Evolutionary conservation across 2,888 invertebrate species (phyloP).

Genomic region (Nomada hirtipes): DNA sequence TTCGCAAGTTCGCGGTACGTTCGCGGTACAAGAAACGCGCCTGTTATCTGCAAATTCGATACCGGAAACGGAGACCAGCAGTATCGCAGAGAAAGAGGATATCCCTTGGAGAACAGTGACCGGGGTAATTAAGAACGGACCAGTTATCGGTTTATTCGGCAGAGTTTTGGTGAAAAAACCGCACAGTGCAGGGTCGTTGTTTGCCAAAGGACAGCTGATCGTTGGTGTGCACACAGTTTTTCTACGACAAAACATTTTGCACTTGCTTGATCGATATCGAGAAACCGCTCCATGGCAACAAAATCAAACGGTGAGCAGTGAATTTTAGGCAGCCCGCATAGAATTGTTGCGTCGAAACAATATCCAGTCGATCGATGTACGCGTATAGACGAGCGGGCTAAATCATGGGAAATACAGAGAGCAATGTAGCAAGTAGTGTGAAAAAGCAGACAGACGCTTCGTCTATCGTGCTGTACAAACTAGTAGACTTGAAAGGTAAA

Average conservation of each 20-base stretch:
- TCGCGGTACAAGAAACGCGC: too few species aligned
- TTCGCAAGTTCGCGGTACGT: too few species aligned
- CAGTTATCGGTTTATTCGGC: too few species aligned
- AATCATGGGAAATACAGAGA: constrained; percentile 92
- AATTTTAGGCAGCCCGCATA: not conserved
- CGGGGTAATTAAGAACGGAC: too few species aligned
- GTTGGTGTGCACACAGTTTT: too few species aligned
- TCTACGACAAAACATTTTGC: not conserved
- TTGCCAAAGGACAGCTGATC: too few species aligned
- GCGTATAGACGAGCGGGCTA: not conserved
- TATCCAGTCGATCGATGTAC: not conserved
- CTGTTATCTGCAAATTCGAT: too few species aligned
- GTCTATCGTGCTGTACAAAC: constrained; percentile 93
- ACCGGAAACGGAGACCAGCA: too few species aligned
- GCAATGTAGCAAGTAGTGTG: constrained; percentile 96
- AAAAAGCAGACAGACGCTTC: constrained; percentile 97
- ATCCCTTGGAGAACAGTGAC: too few species aligned
- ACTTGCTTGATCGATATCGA: constrained; percentile 60
- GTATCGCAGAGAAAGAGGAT: too few species aligned
- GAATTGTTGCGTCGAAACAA: not conserved
- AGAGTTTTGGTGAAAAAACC: too few species aligned
- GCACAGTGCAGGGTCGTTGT: too few species aligned
- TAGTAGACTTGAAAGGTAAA: constrained; percentile 94
- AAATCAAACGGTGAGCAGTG: not conserved
- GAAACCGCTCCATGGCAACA: constrained; percentile 60